Evolutionary conservation across 2,113 vertebrate species (phyloP).

Genomic region (Odocoileus hemionus): DNA sequence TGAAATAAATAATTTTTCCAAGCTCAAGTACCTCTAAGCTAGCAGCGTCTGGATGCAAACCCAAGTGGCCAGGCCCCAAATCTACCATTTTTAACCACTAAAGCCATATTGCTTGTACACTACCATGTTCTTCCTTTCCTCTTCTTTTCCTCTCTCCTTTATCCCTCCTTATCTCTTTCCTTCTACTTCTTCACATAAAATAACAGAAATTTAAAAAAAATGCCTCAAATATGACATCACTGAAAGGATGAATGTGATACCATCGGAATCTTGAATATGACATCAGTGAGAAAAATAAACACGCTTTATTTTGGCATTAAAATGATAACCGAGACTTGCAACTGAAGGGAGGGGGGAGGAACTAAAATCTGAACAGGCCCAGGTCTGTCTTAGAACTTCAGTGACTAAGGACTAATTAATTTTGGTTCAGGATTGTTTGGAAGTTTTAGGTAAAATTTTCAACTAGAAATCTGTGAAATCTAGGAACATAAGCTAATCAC

Average conservation of each 20-base stretch:
- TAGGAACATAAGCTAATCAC: not conserved
- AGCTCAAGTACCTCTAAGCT: not conserved
- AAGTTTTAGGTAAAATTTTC: not conserved
- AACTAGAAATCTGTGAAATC: not conserved
- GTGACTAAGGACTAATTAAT: not conserved
- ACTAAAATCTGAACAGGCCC: not conserved
- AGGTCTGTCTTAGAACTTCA: not conserved
- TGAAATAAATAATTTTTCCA: not conserved
- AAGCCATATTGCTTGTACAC: not conserved
- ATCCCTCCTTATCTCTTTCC: not conserved
- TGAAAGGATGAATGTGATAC: not conserved
- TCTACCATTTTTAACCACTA: not conserved
- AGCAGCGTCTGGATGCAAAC: not conserved
- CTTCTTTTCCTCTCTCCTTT: not conserved
- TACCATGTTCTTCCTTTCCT: not conserved
- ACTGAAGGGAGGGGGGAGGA: rapidly evolving
- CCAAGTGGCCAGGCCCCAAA: not conserved
- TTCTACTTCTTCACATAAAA: not conserved
- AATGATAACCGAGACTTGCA: not conserved
- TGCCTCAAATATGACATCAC: not conserved
- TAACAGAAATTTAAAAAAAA: not conserved
- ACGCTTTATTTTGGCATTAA: not conserved
- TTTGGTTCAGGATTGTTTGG: not conserved
- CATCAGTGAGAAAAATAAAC: not conserved
- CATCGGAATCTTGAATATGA: not conserved